Evolutionary conservation across 1,140 invertebrate genomes (phyloP), one percentile per base, ranked within the genome.

Genomic region (Brachionus angularis): DNA sequence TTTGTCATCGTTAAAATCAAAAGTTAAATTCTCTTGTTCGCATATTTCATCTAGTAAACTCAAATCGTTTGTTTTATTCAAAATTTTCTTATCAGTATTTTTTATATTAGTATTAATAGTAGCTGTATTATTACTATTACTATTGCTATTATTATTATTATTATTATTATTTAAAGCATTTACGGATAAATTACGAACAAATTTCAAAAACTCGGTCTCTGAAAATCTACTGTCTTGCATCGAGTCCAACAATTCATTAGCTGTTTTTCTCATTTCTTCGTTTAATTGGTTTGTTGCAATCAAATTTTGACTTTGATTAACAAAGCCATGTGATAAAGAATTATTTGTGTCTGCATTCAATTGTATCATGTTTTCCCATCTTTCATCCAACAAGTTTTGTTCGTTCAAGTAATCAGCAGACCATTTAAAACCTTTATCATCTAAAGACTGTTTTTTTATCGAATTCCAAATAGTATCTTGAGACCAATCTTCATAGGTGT

Each of bases 161-260:
- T 80, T 71, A 75, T 83, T 58, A 82, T 78, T 76, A 86, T 84
- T 16, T 85, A 86, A 74, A 88, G 86, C 76, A 21, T 67, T 67
- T 3, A 46, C 23, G 7, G 62, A 67, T 21, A 67, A 29, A 67
- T 67, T 67, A 5, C 62, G 62, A 47, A 67, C 62, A 21, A 67
- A 67, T 39, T 58, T 31, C 86, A 86, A 73, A 90, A 86, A 81
- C 87, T 86, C 84, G 70, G 88, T 89, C 76, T 89, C 87, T 10
- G 85, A 85, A 74, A 88, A 84, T 75, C 89, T 84, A 73, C 85
- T 86, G 79, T 89, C 86, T 71, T 79, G 77, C 49, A 83, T 81
- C n/a, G 75, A 76, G 36, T 82, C 80, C 4, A 83, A 74, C 55
- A 86, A 78, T 75, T 84, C 84, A 61, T 84, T 83, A 0, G 86